These are phyloP conservation scores for Nanorana parkeri DNA, from an alignment of 2,113 vertebrate genomes.

Conservation along the genomic window DNA sequence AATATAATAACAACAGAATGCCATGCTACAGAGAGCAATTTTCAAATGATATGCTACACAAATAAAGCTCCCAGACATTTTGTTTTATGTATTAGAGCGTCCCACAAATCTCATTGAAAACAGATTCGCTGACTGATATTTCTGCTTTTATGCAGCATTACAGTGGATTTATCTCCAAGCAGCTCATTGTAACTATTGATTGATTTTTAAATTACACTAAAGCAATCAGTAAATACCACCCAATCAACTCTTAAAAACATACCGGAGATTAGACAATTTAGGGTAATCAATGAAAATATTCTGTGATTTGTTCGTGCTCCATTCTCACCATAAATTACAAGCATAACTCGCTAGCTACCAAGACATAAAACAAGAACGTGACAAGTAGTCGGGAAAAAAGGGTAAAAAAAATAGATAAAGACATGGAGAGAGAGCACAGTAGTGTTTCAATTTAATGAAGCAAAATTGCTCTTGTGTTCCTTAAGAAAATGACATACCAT, in stretches of 20 bases:
- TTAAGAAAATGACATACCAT: conserved; percentile 68
- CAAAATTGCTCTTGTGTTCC: conserved; percentile 82
- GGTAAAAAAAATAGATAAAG: conserved; percentile 90
- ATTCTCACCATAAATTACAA: conserved; percentile 91
- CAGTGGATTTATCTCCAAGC: conserved; percentile 86
- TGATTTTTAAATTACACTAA: conserved; percentile 99
- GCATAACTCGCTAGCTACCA: conserved; percentile 90
- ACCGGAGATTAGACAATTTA: conserved; percentile 98
- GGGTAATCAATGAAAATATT: conserved; percentile 99
- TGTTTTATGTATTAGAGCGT: conserved; percentile 80
- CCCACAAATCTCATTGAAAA: conserved; percentile 83
- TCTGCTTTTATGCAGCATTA: conserved; percentile 78
- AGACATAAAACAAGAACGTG: conserved; percentile 92
- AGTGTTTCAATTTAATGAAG: conserved; percentile 83
- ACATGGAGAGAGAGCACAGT: conserved; percentile 82
- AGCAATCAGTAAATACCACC: conserved; percentile 97
- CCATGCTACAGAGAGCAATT: conserved; percentile 64
- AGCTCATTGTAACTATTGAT: conserved; percentile 92
- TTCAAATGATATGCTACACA: conserved; percentile 63
- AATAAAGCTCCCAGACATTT: conserved; percentile 69
- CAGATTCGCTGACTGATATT: conserved; percentile 76
- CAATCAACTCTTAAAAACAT: conserved; percentile 96
- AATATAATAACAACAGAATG: conserved; percentile 67
- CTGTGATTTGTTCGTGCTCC: conserved; percentile 93
- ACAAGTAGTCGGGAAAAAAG: conserved; percentile 79